phyloP scores from a whole-genome alignment of 2,888 invertebrate genomes.

The Cantharis nigra region DNA sequence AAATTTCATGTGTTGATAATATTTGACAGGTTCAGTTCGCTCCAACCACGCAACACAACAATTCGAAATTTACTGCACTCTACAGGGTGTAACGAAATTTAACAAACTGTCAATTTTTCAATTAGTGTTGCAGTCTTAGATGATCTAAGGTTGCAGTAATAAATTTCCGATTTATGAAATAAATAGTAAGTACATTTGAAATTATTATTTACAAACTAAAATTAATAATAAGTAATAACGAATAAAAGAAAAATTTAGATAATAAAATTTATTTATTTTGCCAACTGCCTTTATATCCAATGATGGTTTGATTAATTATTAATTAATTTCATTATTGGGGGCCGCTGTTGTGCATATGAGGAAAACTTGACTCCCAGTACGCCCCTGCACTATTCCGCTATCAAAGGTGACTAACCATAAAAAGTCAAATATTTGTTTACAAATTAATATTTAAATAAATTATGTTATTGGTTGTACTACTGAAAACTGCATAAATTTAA shows the following conservation, averaged over 20 bases:
- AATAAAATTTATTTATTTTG: no score
- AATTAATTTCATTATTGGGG: no score
- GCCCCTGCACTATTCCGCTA: not conserved
- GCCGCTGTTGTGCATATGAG: no score
- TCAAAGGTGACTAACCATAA: not conserved
- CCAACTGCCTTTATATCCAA: no score
- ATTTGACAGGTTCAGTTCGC: not conserved
- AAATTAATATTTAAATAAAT: not conserved
- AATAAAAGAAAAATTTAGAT: no score
- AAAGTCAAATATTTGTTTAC: not conserved
- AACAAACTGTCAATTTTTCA: not conserved
- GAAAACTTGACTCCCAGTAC: not conserved
- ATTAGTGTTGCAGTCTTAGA: no score
- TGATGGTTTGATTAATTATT: no score
- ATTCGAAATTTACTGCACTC: not conserved
- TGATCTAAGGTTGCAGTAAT: no score
- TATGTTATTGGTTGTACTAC: not conserved
- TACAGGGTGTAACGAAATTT: not conserved
- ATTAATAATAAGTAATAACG: no score
- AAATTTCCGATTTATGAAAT: no score
- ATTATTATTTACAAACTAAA: no score
- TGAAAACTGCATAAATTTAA: not conserved
- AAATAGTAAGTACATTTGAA: no score
- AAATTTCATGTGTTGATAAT: not conserved
- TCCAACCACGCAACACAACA: not conserved